Conservation (phyloP, 2,888 invertebrate genomes). For the Silvanus unidentatus region DNA sequence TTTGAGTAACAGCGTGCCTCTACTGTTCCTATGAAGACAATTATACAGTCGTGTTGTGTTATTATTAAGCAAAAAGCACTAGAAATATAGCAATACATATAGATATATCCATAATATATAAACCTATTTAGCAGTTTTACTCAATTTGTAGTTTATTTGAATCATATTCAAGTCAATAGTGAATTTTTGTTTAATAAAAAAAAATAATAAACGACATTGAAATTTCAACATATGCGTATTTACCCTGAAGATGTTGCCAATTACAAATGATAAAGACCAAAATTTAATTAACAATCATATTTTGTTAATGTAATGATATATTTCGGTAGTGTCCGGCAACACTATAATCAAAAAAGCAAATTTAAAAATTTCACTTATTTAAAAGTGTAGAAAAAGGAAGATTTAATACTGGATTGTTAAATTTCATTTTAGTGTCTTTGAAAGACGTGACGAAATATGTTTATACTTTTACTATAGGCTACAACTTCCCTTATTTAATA, state of each 20-base stretch:
- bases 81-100: constrained; percentile 41
- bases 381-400: too few species aligned
- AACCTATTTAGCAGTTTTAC: constrained; percentile 11
- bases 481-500: constrained; percentile 43
- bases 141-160: constrained; percentile 16
- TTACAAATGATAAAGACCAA: constrained; percentile 21
- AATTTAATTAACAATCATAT: too few species aligned
- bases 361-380: too few species aligned
- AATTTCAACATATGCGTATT: constrained; percentile 13
- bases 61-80: constrained; percentile 46
- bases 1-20: constrained; percentile 42
- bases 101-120: constrained; percentile 25
- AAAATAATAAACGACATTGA: constrained; percentile 1
- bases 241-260: constrained; percentile 41
- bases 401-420: constrained; percentile 33
- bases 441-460: constrained; percentile 22
- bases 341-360: constrained; percentile 11
- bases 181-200: constrained; percentile 10
- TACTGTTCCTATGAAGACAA: constrained; percentile 39
- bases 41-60: constrained; percentile 47
- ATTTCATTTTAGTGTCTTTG: constrained; percentile 35
- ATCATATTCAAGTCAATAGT: constrained; percentile 12
- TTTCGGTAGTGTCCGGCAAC: not conserved
- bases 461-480: constrained; percentile 30
- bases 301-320: not conserved